phyloP scores from a whole-genome alignment of 2,797 vertebrate species.

The Lacerta bilineata region DNA sequence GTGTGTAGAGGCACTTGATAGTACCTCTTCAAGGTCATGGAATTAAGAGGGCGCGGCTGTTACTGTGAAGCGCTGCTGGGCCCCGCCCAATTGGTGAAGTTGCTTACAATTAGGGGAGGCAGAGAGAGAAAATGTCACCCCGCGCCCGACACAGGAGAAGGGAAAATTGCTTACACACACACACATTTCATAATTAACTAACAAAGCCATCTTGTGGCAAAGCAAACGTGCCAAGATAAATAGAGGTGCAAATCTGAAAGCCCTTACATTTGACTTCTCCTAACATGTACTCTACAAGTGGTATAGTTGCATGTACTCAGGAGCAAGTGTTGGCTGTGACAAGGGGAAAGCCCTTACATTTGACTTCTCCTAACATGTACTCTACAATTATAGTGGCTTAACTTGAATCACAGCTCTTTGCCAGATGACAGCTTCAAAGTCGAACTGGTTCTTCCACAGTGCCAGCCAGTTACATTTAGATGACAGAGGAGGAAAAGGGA shows the following conservation, averaged over 20 bases:
- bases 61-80: no score
- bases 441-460: conserved; percentile 37
- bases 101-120: no score
- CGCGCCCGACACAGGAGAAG: no score
- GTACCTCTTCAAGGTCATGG: conserved; percentile 25
- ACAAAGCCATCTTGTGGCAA: no score
- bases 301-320: no score
- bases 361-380: conserved; percentile 43
- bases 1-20: no score
- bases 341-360: conserved; percentile 35
- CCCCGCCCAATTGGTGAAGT: no score
- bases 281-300: conserved; percentile 32
- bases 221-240: conserved; percentile 18
- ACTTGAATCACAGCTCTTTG: conserved; percentile 36
- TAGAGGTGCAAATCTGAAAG: conserved; percentile 37
- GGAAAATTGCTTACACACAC: conserved; percentile 21
- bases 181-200: neutral
- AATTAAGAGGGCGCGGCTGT: no score
- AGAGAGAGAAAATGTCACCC: no score
- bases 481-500: no score
- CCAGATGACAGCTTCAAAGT: conserved; percentile 38
- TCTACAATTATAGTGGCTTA: conserved; percentile 42
- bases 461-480: no score
- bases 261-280: conserved; percentile 43
- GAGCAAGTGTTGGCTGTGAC: no score